phyloP scores from a whole-genome alignment of 92 coral and sea anemone species.

The Phenganax stokvisi region DNA sequence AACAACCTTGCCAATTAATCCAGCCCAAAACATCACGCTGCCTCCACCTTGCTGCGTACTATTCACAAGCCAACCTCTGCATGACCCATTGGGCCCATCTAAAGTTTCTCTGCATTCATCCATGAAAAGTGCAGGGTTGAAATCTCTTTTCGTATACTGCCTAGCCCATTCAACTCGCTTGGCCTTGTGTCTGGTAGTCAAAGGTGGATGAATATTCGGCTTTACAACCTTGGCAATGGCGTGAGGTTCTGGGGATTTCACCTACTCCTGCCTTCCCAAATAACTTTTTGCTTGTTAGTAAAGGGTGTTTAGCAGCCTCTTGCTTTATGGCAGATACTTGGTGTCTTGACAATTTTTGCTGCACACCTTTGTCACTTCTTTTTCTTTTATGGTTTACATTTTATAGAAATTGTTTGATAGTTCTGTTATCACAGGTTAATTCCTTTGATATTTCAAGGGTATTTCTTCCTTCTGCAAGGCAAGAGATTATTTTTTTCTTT shows the following conservation, averaged over 20 bases:
- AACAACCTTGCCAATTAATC: too few species aligned
- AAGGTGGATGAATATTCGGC: constrained; percentile 2
- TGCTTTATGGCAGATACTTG: background rate
- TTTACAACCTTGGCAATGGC: background rate
- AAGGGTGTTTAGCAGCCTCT: constrained; percentile 2
- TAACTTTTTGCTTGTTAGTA: background rate
- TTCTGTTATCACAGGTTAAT: background rate
- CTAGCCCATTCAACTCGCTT: background rate
- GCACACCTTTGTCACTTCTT: constrained; percentile 8
- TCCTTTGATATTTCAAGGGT: background rate
- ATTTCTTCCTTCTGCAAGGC: background rate
- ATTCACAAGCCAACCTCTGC: too few species aligned
- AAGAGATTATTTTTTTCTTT: background rate
- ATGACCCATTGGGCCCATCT: background rate
- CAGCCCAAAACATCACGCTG: too few species aligned
- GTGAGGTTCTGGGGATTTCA: background rate
- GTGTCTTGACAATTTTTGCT: background rate
- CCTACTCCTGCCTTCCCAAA: background rate
- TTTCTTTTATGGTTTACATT: background rate
- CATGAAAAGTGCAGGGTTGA: background rate
- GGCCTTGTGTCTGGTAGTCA: background rate
- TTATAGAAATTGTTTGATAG: background rate
- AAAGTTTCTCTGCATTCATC: constrained; percentile 2
- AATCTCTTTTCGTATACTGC: background rate
- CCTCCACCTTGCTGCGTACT: too few species aligned